Conservation (phyloP, 1,140 invertebrate genomes). For the Pogonognathellus flavescens region DNA sequence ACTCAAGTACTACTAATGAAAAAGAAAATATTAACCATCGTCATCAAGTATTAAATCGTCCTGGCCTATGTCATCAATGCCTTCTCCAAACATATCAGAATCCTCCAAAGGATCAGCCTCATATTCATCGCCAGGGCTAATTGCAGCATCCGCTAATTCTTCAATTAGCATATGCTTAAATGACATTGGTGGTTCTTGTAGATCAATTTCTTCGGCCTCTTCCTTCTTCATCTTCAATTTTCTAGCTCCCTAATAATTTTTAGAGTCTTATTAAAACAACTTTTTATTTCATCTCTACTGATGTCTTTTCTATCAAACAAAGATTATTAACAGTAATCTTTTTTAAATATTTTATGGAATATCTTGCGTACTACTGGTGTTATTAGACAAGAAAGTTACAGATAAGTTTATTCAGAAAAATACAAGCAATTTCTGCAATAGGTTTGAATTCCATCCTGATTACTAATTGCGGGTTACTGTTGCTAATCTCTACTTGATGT, state of each 20-base stretch:
- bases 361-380: too few species aligned
- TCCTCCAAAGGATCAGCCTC: slow-evolving; percentile 81
- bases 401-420: too few species aligned
- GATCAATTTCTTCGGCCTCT: not conserved
- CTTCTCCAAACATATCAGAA: slow-evolving; percentile 86
- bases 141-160: slow-evolving; percentile 48
- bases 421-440: too few species aligned
- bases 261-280: too few species aligned
- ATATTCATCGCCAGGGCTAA: not conserved
- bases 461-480: too few species aligned
- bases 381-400: too few species aligned
- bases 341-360: too few species aligned
- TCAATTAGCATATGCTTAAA: slow-evolving; percentile 68
- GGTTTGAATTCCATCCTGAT: too few species aligned
- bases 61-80: slow-evolving; percentile 78
- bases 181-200: slow-evolving; percentile 67
- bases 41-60: slow-evolving; percentile 69
- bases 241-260: slow-evolving; percentile 10
- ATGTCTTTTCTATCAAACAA: too few species aligned
- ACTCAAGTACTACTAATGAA: too few species aligned
- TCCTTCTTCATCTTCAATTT: slow-evolving; percentile 28
- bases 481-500: too few species aligned
- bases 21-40: slow-evolving; percentile 57
- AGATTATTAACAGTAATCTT: too few species aligned
- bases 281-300: not conserved